phyloP scores from a whole-genome alignment of 2,113 vertebrate genomes.

The Eolophus roseicapilla region DNA sequence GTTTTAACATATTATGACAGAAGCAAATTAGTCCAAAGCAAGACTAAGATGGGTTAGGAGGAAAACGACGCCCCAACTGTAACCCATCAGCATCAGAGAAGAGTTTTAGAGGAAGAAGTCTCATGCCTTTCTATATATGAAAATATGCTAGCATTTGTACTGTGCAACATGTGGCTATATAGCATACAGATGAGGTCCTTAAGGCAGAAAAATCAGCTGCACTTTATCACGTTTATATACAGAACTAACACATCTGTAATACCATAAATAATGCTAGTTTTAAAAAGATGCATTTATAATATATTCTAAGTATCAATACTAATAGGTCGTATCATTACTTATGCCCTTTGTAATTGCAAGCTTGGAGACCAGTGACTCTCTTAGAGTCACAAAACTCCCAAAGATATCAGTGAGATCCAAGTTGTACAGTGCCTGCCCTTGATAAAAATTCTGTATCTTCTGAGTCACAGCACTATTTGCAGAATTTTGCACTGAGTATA shows the following conservation, averaged over 20 bases:
- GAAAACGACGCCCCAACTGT: background rate
- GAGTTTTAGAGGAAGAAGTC: background rate
- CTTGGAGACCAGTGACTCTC: background rate
- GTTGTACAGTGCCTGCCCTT: background rate
- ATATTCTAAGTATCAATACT: background rate
- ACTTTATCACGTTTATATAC: background rate
- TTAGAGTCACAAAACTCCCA: background rate
- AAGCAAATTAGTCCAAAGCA: background rate
- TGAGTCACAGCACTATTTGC: slow-evolving; percentile 35
- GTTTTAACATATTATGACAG: background rate
- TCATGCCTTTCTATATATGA: background rate
- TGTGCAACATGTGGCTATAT: background rate
- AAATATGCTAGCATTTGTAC: background rate
- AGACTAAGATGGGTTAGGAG: background rate
- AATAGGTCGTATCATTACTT: background rate
- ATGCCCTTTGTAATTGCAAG: background rate
- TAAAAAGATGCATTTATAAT: background rate
- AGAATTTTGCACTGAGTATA: slow-evolving; percentile 31
- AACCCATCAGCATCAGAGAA: background rate
- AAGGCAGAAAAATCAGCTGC: background rate
- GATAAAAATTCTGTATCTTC: background rate
- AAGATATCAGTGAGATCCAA: background rate
- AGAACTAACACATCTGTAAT: background rate
- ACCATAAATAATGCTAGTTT: background rate
- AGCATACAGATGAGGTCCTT: background rate